Evolutionary conservation across 2,797 vertebrate species (phyloP).

Genomic region (Parauchenoglanis ngamensis): DNA sequence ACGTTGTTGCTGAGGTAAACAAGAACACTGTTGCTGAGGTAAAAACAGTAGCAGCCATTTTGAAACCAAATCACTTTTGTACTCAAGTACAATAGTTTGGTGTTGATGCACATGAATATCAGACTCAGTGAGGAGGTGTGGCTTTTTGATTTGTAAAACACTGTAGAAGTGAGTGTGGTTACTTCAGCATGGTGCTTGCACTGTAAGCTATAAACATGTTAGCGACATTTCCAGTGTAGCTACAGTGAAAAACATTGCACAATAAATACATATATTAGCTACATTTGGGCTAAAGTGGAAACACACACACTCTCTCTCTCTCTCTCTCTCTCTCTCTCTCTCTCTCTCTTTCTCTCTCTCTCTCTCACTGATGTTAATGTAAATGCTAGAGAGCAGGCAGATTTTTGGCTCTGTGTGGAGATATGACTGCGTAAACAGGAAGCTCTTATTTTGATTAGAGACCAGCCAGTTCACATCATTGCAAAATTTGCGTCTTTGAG

Average conservation of each 20-base stretch:
- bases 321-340: not conserved
- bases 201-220: not conserved
- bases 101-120: not conserved
- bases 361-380: not conserved
- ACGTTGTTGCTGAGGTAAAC: not conserved
- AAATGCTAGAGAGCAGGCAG: slow-evolving; percentile 29
- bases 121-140: not conserved
- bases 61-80: not conserved
- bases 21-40: too few relatives aligned
- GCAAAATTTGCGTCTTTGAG: slow-evolving; percentile 12
- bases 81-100: not conserved
- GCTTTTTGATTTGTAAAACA: slow-evolving; percentile 16
- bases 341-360: not conserved
- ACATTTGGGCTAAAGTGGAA: not conserved
- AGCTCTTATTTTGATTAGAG: slow-evolving; percentile 56
- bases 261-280: not conserved
- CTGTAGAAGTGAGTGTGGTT: too few relatives aligned
- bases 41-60: not conserved
- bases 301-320: not conserved
- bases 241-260: not conserved
- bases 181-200: not conserved
- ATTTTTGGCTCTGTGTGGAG: slow-evolving; percentile 50
- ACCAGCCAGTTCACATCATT: slow-evolving; percentile 33
- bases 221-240: not conserved
- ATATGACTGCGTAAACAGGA: slow-evolving; percentile 59